phyloP scores from a whole-genome alignment of 2,888 invertebrate genomes.

The Blastobasis lacticolella region DNA sequence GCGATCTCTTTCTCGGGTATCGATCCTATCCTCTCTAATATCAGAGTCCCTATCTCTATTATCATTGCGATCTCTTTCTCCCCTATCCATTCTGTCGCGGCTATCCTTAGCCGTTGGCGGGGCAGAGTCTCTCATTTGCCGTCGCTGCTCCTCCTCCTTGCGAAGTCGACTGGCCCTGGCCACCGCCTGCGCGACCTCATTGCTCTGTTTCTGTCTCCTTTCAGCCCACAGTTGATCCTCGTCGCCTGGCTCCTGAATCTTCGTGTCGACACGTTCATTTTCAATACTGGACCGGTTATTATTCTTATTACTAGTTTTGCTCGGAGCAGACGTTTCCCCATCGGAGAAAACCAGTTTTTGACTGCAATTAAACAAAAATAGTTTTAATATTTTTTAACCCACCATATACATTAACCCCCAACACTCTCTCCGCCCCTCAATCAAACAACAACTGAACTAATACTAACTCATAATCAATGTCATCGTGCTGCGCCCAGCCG shows the following conservation, averaged over 20 bases:
- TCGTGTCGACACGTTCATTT: conserved; percentile 50
- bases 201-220: conserved; percentile 78
- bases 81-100: conserved; percentile 33
- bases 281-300: conserved; percentile 46
- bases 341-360: conserved; percentile 96
- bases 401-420: background rate
- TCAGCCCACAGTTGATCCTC: conserved; percentile 79
- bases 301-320: conserved; percentile 43
- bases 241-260: conserved; percentile 52
- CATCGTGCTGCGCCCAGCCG: conserved; percentile 94
- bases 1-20: conserved; percentile 28
- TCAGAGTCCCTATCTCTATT: conserved; percentile 45
- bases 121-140: conserved; percentile 61
- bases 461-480: conserved; percentile 90
- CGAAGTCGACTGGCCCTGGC: conserved; percentile 89
- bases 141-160: conserved; percentile 91
- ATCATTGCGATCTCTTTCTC: conserved; percentile 26
- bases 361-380: conserved; percentile 55
- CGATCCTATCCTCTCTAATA: conserved; percentile 36
- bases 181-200: conserved; percentile 84
- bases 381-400: background rate
- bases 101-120: conserved; percentile 32
- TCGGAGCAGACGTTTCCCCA: conserved; percentile 78
- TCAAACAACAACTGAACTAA: too few relatives aligned
- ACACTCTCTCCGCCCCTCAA: background rate